phyloP scores from a whole-genome alignment of 1,140 invertebrate species.

The Lepidurus arcticus region DNA sequence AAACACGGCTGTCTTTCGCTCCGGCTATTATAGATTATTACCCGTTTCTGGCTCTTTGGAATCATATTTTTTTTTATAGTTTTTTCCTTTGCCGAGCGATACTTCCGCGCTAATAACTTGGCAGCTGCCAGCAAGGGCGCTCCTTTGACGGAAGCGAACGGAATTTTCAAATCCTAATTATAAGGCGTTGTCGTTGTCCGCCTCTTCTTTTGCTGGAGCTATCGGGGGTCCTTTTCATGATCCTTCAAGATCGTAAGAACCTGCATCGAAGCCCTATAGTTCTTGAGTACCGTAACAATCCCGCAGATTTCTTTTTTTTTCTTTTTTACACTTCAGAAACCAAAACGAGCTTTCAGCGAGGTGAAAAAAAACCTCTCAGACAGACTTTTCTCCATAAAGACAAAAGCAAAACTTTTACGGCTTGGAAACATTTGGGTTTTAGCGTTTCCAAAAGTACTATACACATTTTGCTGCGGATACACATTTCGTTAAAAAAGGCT shows the following conservation, averaged over 20 bases:
- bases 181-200: slow-evolving; percentile 2
- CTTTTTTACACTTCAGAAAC: too few species aligned
- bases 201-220: neutral
- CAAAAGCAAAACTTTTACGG: too few species aligned
- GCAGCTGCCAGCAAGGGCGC: neutral
- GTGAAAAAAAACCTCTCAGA: too few species aligned
- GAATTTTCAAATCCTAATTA: neutral
- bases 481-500: too few species aligned
- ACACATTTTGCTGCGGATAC: too few species aligned
- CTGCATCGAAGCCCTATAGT: neutral
- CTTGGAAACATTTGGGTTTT: too few species aligned
- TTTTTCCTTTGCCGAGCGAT: neutral
- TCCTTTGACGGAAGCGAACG: slow-evolving; percentile 1
- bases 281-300: neutral
- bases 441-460: too few species aligned
- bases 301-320: too few species aligned
- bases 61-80: neutral
- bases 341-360: too few species aligned
- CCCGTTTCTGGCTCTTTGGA: neutral
- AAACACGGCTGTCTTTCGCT: neutral
- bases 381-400: too few species aligned
- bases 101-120: neutral
- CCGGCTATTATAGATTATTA: neutral
- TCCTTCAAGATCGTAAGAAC: neutral
- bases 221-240: neutral